These are phyloP conservation scores for Thereva unica DNA, from an alignment of 2,888 invertebrate genomes.

Conservation along the genomic window DNA sequence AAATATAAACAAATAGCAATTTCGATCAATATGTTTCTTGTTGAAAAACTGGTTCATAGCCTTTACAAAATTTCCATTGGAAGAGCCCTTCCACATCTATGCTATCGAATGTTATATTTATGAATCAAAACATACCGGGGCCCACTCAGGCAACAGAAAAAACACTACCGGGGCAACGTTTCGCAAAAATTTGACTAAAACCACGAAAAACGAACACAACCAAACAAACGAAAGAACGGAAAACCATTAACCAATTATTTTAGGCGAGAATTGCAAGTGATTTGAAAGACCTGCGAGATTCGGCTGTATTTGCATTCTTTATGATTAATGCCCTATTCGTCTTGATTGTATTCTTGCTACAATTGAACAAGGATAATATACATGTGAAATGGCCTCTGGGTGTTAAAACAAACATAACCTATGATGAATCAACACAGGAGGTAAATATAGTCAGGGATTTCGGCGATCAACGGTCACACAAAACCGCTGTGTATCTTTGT, in stretches of 20 bases:
- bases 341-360: constrained; percentile 96
- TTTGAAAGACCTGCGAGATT: constrained; percentile 92
- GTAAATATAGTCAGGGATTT: constrained; percentile 65
- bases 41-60: too few relatives aligned
- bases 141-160: too few relatives aligned
- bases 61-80: too few relatives aligned
- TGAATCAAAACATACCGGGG: too few relatives aligned
- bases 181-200: neutral
- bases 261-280: constrained; percentile 89
- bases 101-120: too few relatives aligned
- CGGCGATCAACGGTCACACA: constrained; percentile 36
- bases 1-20: too few relatives aligned
- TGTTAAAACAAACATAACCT: constrained; percentile 90
- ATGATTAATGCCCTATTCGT: constrained; percentile 99
- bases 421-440: constrained; percentile 88
- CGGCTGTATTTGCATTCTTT: constrained; percentile 94
- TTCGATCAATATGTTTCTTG: too few relatives aligned
- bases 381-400: constrained; percentile 97
- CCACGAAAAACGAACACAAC: neutral
- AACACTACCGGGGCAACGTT: too few relatives aligned
- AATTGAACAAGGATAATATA: constrained; percentile 95
- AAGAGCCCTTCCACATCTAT: too few relatives aligned
- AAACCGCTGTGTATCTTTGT: neutral
- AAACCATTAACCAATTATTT: constrained; percentile 58
- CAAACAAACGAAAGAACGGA: constrained; percentile 15